Conservation (phyloP, 2,797 vertebrate genomes). For the Typhlichthys eigenmanni region DNA sequence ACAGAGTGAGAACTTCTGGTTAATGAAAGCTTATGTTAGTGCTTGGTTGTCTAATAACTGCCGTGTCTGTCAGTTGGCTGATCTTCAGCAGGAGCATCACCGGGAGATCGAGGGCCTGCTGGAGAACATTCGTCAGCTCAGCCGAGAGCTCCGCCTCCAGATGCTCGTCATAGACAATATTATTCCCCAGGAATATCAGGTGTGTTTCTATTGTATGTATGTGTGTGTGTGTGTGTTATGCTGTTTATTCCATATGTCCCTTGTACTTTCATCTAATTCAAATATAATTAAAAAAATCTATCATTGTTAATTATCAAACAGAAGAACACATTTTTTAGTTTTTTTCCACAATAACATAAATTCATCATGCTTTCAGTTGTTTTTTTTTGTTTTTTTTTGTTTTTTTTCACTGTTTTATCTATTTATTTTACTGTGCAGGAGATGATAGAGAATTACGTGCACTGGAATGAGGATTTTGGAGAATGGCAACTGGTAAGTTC, state of each 20-base stretch:
- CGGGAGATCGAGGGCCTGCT: conserved; percentile 94
- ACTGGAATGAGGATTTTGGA: conserved; percentile 99
- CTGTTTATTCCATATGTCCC: not conserved
- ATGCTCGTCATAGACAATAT: conserved; percentile 99
- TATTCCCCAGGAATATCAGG: conserved; percentile 97
- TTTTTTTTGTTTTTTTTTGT: not conserved
- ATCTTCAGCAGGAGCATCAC: conserved; percentile 97
- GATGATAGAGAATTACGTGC: conserved; percentile 98
- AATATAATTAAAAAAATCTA: not conserved
- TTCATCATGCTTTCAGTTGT: not conserved
- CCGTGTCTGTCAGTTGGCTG: conserved; percentile 85
- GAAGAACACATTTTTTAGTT: not conserved
- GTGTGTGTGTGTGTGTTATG: not conserved
- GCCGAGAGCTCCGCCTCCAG: conserved; percentile 93
- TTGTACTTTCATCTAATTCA: not conserved
- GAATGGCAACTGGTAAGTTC: conserved; percentile 95
- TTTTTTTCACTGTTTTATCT: not conserved
- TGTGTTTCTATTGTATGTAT: conserved; percentile 22
- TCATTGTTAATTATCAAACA: no score
- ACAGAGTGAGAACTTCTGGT: no score
- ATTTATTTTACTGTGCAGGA: conserved; percentile 77
- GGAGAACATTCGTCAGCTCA: conserved; percentile 97
- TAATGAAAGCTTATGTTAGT: not conserved
- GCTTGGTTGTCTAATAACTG: conserved; percentile 2
- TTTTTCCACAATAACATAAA: not conserved